Evolutionary conservation across 1,140 invertebrate species (phyloP).

Genomic region (Ditylenchus dipsaci): DNA sequence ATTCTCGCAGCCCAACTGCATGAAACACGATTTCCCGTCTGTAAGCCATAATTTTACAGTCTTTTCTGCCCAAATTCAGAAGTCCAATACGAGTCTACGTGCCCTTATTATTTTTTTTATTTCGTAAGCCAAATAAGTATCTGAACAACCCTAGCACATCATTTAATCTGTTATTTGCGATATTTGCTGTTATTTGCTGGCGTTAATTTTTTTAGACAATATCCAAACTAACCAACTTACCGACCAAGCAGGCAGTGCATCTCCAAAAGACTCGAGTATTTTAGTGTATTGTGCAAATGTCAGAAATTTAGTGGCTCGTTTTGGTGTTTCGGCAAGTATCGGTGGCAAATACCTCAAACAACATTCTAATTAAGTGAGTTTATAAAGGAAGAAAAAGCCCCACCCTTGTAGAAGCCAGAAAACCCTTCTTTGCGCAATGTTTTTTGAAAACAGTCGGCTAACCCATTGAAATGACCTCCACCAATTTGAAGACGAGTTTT

Average conservation of each 20-base stretch:
- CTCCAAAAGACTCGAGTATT: slow-evolving; percentile 66
- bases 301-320: slow-evolving; percentile 85
- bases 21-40: too few species aligned
- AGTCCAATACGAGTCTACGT: too few species aligned
- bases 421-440: slow-evolving; percentile 76
- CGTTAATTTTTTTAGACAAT: slow-evolving; percentile 11
- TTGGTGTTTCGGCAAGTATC: slow-evolving; percentile 86
- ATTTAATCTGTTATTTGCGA: too few species aligned
- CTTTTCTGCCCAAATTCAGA: too few species aligned
- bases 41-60: too few species aligned
- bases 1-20: too few species aligned
- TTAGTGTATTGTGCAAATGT: slow-evolving; percentile 87
- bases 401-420: slow-evolving; percentile 43
- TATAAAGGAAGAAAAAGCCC: neutral
- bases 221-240: slow-evolving; percentile 25
- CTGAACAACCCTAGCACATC: too few species aligned
- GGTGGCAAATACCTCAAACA: slow-evolving; percentile 89
- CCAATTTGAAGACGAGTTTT: slow-evolving; percentile 83
- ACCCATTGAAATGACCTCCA: slow-evolving; percentile 70
- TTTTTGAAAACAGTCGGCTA: slow-evolving; percentile 79
- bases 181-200: neutral
- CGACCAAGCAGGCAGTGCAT: slow-evolving; percentile 26
- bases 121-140: too few species aligned
- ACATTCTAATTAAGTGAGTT: slow-evolving; percentile 26
- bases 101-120: too few species aligned